These are phyloP conservation scores for Anarrhichthys ocellatus DNA, from an alignment of 2,113 vertebrate genomes.

Conservation along the genomic window DNA sequence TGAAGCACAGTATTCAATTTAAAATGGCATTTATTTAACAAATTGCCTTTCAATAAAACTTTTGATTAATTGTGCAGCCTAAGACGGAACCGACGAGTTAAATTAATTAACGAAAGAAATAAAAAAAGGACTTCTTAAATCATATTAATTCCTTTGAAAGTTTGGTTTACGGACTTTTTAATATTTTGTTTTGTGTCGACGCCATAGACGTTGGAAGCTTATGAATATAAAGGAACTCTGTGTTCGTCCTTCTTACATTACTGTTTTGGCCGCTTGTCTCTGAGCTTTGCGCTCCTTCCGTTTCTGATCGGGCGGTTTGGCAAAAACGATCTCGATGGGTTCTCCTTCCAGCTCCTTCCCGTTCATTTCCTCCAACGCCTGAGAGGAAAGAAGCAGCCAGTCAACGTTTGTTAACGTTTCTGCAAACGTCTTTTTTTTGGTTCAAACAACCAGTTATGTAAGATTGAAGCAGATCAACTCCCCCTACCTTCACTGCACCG, in stretches of 20 bases:
- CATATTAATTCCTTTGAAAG: too few species aligned
- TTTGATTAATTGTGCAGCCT: too few species aligned
- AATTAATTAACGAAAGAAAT: background rate
- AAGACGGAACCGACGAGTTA: too few species aligned
- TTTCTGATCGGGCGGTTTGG: slow-evolving; percentile 98
- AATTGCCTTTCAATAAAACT: too few species aligned
- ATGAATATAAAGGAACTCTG: background rate
- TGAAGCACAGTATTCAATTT: too few species aligned
- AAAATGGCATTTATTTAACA: too few species aligned
- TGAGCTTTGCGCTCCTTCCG: slow-evolving; percentile 98
- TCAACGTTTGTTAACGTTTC: too few species aligned
- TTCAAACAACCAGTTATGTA: background rate
- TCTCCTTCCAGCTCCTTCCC: slow-evolving; percentile 97
- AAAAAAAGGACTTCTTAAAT: too few species aligned
- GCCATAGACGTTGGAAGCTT: too few species aligned
- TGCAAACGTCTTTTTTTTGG: too few species aligned
- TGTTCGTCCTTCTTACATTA: slow-evolving; percentile 86
- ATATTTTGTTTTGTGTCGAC: too few species aligned
- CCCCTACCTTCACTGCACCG: slow-evolving; percentile 93
- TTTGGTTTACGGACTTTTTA: too few species aligned
- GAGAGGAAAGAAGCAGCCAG: slow-evolving; percentile 4
- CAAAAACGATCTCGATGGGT: slow-evolving; percentile 97
- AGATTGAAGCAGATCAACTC: background rate
- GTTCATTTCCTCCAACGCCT: slow-evolving; percentile 98
- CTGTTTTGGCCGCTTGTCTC: slow-evolving; percentile 96